Base-by-base conservation (phyloP, 2,113 vertebrate species). In the Saimiri boliviensis region DNA sequence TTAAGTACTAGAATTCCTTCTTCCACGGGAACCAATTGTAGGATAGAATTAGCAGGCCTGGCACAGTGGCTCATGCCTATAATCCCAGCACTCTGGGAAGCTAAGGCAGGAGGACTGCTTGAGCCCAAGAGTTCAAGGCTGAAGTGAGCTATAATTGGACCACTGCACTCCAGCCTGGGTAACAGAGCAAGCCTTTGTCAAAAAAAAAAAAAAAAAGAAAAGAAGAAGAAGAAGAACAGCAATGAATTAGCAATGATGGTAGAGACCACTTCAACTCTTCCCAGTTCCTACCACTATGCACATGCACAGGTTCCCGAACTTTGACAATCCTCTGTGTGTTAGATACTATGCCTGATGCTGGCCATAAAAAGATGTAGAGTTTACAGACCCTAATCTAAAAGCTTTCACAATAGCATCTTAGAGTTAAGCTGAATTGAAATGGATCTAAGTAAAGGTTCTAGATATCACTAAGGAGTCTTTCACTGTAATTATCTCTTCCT, bases 401-500 rank as follows among this genome's bases (percentile, higher is more conserved):
- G 71, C 58, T 94, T 92, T 94, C 37, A 87, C 42, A 89, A 1
- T n/a, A 86, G 4, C 21, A 4, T 35, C 40, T 79, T 85, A 81
- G 76, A 91, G 32, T 79, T 37, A 40, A 58, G 56, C 66, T 92
- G 47, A 86, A 58, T 93, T 56, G 56, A 82, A 63, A 54, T 79
- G 8, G 42, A 58, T 93, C 60, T 91, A 11, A 27, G 40, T 87
- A 14, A 7, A 93, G 42, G 80, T 54, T 80, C 49, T 23, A 12
- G 30, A 42, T 71, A 56, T 73, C 42, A 58, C 42, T 93, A 25
- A 97, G 32, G 47, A 88, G 56, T 13, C 40, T 84, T 81, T 85
- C 83, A 37, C 32, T 96, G 56, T 37, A 54, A 11, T 1, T 25
- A 35, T 97, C 86, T 92, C n/a, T 94, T 97, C 92, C 47, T 97